Evolutionary conservation across 1,140 invertebrate genomes (phyloP), one percentile per base, ranked within the genome.

Genomic region (Sminthurides bifidus): DNA sequence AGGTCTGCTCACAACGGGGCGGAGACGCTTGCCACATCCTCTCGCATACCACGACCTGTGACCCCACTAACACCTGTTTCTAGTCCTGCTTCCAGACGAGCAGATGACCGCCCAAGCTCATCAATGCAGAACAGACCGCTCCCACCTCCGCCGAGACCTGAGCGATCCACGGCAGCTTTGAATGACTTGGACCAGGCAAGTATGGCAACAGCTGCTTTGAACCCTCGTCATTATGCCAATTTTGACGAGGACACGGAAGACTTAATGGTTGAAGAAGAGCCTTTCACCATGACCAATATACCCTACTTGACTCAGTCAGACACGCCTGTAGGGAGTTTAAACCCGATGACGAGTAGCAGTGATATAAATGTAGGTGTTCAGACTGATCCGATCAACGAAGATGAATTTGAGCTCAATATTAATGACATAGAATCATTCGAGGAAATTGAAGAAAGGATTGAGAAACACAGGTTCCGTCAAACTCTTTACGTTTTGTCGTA

Each of bases 301-400:
- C 52, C 60, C 41, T 19, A 53, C 8, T 37, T 59, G 14, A 30
- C 6, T 6, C 33, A 37, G 3, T n/a, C n/a, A 3, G 46, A 24
- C 37, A 49, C 45, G 23, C 21, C 31, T 29, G 8, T n/a, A 17
- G 40, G 21, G 27, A 43, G 0, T 38, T 19, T 12, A 23, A 44
- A 21, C n/a, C 12, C 0, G 17, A 10, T 6, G 44, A 24, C 8
- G 44, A 24, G 6, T 24, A 58, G 48, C 40, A 54, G 49, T 51
- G 58, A 65, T 26, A 59, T 54, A 24, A 58, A 64, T 37, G 57
- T 65, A 21, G 63, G 53, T 0, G 50, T 61, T 48, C 63, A 65
- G 54, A 65, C 63, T 15, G 63, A 65, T 41, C 63, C 63, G 2
- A 31, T 65, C 12, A 54, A 49, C 19, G 63, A 54, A 8, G 59